A percentile compares a stretch with the other conserved stretches of the same genome.
These are phyloP conservation scores for Dasypogon diadema DNA, from an alignment of 2,888 invertebrate genomes.

Conservation along the genomic window DNA sequence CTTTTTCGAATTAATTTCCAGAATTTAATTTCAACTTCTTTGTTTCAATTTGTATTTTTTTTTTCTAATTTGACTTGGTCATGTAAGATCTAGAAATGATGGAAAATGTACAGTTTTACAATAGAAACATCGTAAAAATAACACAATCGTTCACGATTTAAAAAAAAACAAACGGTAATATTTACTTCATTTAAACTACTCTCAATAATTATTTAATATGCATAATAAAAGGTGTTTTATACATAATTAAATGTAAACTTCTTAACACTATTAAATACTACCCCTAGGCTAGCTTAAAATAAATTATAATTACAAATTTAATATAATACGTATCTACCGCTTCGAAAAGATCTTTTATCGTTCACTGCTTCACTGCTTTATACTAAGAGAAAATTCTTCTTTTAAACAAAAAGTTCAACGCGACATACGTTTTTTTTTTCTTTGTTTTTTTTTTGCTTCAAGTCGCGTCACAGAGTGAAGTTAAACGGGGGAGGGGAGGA, in stretches of 20 bases:
- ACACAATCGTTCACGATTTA: neutral
- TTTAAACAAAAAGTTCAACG: too few relatives aligned
- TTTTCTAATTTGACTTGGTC: neutral
- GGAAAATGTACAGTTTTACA: constrained; percentile 6
- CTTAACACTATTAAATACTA: constrained; percentile 32
- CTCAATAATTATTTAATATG: neutral
- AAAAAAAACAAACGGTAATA: neutral
- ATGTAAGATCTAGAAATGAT: neutral
- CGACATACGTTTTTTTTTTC: neutral
- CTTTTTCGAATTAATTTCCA: neutral
- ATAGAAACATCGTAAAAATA: neutral
- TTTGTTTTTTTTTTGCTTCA: neutral
- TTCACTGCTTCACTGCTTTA: neutral
- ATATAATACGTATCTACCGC: constrained; percentile 14
- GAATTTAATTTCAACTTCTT: neutral
- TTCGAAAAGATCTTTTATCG: neutral
- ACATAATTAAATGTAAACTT: constrained; percentile 28
- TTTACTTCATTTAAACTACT: neutral
- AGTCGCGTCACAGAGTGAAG: too few relatives aligned
- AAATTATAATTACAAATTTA: constrained; percentile 48
- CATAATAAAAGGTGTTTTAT: constrained; percentile 42
- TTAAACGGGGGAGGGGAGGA: neutral
- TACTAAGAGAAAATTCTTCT: neutral
- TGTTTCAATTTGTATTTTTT: neutral
- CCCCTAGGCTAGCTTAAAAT: constrained; percentile 41